Percentiles rank a stretch among this genome's conserved stretches.
phyloP scores from a whole-genome alignment of 1,140 invertebrate genomes.

The Drosophila subpulchrella region DNA sequence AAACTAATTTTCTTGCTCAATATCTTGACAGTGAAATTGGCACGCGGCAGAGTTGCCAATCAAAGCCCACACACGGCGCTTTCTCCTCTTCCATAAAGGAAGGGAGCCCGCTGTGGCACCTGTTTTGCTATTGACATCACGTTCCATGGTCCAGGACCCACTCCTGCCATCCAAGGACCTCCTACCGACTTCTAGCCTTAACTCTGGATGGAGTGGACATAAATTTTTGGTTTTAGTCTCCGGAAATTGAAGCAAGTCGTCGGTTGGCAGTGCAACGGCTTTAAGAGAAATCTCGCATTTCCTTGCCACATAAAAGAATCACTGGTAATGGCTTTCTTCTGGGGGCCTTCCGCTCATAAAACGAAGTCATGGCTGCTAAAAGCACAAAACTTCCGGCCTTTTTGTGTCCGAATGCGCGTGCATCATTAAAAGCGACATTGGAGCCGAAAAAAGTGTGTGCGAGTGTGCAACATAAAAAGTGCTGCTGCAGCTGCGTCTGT shows the following conservation, averaged over 20 bases:
- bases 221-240: slow-evolving; percentile 66
- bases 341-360: slow-evolving; percentile 68
- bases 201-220: slow-evolving; percentile 50
- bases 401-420: slow-evolving; percentile 58
- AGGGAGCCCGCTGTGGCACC: slow-evolving; percentile 32
- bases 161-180: slow-evolving; percentile 29
- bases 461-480: slow-evolving; percentile 60
- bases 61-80: slow-evolving; percentile 45
- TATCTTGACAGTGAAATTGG: slow-evolving; percentile 84
- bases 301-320: slow-evolving; percentile 69
- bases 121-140: slow-evolving; percentile 81
- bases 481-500: slow-evolving; percentile 41
- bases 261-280: slow-evolving; percentile 43
- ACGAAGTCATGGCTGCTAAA: slow-evolving; percentile 68
- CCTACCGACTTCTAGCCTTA: slow-evolving; percentile 21
- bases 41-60: slow-evolving; percentile 73
- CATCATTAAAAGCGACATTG: slow-evolving; percentile 75
- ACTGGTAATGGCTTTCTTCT: slow-evolving; percentile 58
- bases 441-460: slow-evolving; percentile 28
- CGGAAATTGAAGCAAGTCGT: slow-evolving; percentile 71
- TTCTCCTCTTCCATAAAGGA: not conserved
- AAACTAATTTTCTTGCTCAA: slow-evolving; percentile 84
- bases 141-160: slow-evolving; percentile 35
- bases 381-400: slow-evolving; percentile 78
- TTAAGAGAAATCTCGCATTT: slow-evolving; percentile 62